A percentile compares a stretch with the other conserved stretches of the same genome.
Evolutionary conservation across 64 coral and sea anemone genomes (phyloP).

Genomic region (Actinia equina): DNA sequence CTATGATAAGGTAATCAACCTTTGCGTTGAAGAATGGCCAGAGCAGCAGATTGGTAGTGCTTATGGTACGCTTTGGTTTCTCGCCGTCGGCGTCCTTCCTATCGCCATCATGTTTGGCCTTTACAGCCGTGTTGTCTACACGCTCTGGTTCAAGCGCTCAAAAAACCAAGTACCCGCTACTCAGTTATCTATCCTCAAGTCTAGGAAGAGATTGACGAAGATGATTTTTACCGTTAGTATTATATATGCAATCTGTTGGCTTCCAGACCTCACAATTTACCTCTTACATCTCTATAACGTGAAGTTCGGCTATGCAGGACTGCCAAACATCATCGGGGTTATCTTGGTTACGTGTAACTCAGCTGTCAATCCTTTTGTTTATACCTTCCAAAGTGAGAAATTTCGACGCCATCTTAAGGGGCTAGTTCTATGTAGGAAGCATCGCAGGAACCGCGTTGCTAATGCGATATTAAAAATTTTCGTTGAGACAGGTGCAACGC

Average conservation of each 20-base stretch:
- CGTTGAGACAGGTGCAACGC: not conserved
- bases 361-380: slow-evolving; percentile 40
- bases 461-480: not conserved
- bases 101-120: not conserved
- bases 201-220: slow-evolving; percentile 35
- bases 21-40: not conserved
- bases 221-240: slow-evolving; percentile 38
- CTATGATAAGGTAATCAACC: no score
- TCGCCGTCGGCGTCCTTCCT: not conserved
- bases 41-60: not conserved
- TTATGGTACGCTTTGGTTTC: not conserved
- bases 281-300: slow-evolving; percentile 1
- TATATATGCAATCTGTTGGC: slow-evolving; percentile 38
- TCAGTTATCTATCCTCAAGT: slow-evolving; percentile 22
- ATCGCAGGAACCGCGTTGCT: not conserved
- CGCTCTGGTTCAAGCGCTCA: not conserved
- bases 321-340: slow-evolving; percentile 15
- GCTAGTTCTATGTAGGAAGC: not conserved
- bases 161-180: not conserved
- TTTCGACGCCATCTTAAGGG: slow-evolving; percentile 21
- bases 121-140: not conserved
- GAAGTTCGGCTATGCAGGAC: not conserved
- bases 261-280: slow-evolving; percentile 46
- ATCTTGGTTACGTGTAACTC: slow-evolving; percentile 46
- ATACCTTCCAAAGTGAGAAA: slow-evolving; percentile 43